Percentiles rank a stretch among this genome's conserved stretches.
phyloP scores from a whole-genome alignment of 2,888 invertebrate species.

The Aspidiotus rigidus region DNA sequence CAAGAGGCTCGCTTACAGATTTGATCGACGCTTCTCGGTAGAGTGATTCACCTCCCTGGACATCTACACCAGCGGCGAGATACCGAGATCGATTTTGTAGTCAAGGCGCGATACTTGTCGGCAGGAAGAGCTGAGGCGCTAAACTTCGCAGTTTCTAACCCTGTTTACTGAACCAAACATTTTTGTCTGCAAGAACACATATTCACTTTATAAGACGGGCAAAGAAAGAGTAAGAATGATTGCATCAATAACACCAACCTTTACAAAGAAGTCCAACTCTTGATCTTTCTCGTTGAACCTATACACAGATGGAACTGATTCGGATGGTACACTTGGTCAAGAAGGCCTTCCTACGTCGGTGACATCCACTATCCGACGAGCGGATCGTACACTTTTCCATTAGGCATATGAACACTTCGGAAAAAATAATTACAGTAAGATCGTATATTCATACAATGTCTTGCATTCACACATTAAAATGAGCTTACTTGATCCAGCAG shows the following conservation, averaged over 20 bases:
- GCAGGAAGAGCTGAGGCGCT: constrained; percentile 70
- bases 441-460: no score
- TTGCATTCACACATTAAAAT: not conserved
- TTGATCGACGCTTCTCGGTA: constrained; percentile 50
- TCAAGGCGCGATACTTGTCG: constrained; percentile 55
- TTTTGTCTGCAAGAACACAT: constrained; percentile 57
- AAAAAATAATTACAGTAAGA: no score
- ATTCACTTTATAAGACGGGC: no score
- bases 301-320: no score
- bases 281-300: constrained; percentile 83
- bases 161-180: constrained; percentile 72
- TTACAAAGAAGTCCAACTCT: constrained; percentile 21
- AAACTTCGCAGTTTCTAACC: constrained; percentile 78
- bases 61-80: constrained; percentile 62
- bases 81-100: constrained; percentile 42
- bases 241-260: not conserved
- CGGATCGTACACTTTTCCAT: constrained; percentile 88
- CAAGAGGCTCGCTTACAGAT: constrained; percentile 30
- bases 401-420: constrained; percentile 74
- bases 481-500: constrained; percentile 67
- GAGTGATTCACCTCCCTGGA: constrained; percentile 71
- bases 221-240: no score
- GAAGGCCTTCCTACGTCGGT: constrained; percentile 80
- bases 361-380: constrained; percentile 93
- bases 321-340: constrained; percentile 61